Evolutionary conservation across 1,140 invertebrate genomes (phyloP).

Genomic region (Diprion similis): DNA sequence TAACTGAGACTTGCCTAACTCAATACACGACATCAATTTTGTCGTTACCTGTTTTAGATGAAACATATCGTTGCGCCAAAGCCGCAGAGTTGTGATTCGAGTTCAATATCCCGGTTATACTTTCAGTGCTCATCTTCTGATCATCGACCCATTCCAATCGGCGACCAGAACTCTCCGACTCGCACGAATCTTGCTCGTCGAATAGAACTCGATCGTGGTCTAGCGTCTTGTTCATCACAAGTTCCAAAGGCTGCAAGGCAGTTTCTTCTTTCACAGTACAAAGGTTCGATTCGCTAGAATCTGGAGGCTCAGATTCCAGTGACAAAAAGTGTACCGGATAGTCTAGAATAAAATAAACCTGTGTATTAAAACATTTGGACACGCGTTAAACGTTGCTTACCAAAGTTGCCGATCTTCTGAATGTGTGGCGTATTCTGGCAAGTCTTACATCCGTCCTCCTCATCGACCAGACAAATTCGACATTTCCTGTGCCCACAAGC

Average conservation of each 20-base stretch:
- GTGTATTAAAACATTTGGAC: background rate
- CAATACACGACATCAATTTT: too few species aligned
- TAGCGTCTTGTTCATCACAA: slow-evolving; percentile 40
- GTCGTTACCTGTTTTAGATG: too few species aligned
- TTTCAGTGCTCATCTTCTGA: too few species aligned
- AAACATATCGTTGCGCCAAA: background rate
- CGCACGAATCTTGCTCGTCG: background rate
- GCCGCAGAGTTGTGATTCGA: background rate
- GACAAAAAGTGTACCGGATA: background rate
- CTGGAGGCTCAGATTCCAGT: background rate
- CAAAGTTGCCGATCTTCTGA: slow-evolving; percentile 30
- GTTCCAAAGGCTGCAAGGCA: slow-evolving; percentile 33
- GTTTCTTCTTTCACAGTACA: slow-evolving; percentile 22
- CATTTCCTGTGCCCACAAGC: slow-evolving; percentile 55
- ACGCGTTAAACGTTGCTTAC: slow-evolving; percentile 25
- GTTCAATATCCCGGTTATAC: background rate
- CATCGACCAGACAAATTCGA: slow-evolving; percentile 53
- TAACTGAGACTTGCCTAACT: too few species aligned
- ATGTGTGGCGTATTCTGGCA: slow-evolving; percentile 35
- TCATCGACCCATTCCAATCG: background rate
- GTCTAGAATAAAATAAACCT: slow-evolving; percentile 7
- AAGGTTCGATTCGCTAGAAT: background rate
- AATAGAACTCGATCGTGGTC: background rate
- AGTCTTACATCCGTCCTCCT: slow-evolving; percentile 52
- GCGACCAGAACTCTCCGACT: background rate